These are phyloP conservation scores for Cyphomyrmex costatus DNA, from an alignment of 1,140 invertebrate species.

Conservation along the genomic window DNA sequence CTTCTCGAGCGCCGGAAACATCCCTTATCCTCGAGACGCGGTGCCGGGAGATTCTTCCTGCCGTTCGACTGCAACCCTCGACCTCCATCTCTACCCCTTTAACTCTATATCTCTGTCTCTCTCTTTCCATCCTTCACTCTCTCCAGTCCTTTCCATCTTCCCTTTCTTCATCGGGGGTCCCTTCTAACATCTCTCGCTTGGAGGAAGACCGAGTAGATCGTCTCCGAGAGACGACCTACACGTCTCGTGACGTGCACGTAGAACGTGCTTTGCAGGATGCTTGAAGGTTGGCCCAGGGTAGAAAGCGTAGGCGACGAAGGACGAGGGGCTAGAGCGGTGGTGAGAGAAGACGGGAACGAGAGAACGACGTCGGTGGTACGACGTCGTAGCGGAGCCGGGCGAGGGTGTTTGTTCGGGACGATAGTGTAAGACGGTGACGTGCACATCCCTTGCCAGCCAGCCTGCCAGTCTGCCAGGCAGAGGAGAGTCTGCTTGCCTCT, in stretches of 20 bases:
- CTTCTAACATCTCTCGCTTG: slow-evolving; percentile 39
- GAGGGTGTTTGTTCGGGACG: slow-evolving; percentile 86
- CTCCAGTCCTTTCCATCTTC: slow-evolving; percentile 17
- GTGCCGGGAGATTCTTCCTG: slow-evolving; percentile 72
- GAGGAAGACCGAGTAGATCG: slow-evolving; percentile 65
- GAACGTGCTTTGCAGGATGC: slow-evolving; percentile 72
- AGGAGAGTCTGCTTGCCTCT: slow-evolving; percentile 76
- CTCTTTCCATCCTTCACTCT: slow-evolving; percentile 31
- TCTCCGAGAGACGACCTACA: slow-evolving; percentile 76
- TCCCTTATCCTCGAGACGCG: slow-evolving; percentile 75
- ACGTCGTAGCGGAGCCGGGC: slow-evolving; percentile 68
- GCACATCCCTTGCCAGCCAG: slow-evolving; percentile 82
- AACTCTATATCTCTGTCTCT: slow-evolving; percentile 23
- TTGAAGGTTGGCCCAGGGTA: slow-evolving; percentile 71
- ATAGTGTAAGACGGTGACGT: slow-evolving; percentile 87
- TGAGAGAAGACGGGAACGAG: slow-evolving; percentile 54
- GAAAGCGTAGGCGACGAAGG: slow-evolving; percentile 52
- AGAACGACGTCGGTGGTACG: slow-evolving; percentile 67
- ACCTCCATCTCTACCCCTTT: slow-evolving; percentile 60
- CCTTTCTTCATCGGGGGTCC: slow-evolving; percentile 51
- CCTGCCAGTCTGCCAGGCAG: slow-evolving; percentile 75
- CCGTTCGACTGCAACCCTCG: slow-evolving; percentile 70
- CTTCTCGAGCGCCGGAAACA: slow-evolving; percentile 74
- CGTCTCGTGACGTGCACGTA: slow-evolving; percentile 76
- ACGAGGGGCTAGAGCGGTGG: neutral